These are phyloP conservation scores for Dryoscopus gambensis DNA, from an alignment of 2,113 vertebrate genomes.

Conservation along the genomic window DNA sequence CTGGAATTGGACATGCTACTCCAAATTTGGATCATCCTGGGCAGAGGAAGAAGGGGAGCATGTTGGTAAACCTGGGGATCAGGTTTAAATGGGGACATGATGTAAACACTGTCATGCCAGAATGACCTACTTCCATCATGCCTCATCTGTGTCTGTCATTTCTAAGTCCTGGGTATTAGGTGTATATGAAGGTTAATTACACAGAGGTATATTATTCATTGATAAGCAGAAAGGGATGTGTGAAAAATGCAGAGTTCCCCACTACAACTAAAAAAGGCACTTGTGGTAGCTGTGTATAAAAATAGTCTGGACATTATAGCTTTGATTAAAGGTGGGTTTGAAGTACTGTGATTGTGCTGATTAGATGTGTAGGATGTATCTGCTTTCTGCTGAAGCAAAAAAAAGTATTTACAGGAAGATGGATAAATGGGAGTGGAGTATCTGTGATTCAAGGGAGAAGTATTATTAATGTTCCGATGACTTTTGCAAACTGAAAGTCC, in stretches of 20 bases:
- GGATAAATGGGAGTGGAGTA: background rate
- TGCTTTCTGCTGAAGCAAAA: conserved; percentile 23
- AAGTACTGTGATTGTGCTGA: background rate
- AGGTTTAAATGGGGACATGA: background rate
- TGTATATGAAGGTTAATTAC: background rate
- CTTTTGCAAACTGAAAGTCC: conserved; percentile 39
- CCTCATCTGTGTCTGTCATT: background rate
- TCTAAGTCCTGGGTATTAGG: background rate
- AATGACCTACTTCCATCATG: background rate
- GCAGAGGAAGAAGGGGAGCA: background rate
- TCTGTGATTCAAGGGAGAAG: conserved; percentile 31
- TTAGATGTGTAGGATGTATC: background rate
- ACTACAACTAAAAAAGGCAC: conserved; percentile 1
- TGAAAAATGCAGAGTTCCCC: background rate
- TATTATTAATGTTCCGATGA: conserved; percentile 48
- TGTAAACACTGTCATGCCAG: background rate
- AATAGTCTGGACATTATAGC: background rate
- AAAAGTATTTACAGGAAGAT: background rate
- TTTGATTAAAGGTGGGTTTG: background rate
- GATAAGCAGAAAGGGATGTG: background rate
- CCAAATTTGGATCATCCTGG: background rate
- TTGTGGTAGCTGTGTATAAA: background rate
- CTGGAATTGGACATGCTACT: rapidly evolving
- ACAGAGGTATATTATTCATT: background rate
- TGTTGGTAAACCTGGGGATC: background rate